These are phyloP conservation scores for Drosophila mayri DNA, from an alignment of 1,140 invertebrate genomes.

Conservation along the genomic window DNA sequence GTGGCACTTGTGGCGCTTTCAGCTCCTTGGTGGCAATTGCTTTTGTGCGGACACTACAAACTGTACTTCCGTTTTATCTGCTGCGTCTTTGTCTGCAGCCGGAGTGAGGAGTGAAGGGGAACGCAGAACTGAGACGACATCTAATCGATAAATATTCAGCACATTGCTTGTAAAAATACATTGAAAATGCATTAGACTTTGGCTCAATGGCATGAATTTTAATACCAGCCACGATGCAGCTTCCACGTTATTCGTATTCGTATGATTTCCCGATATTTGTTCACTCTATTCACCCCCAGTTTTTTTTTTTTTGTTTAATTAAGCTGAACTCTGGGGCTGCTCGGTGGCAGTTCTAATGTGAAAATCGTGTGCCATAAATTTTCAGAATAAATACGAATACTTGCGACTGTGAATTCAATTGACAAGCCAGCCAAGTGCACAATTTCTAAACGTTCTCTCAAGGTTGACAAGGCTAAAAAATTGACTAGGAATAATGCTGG, in stretches of 20 bases:
- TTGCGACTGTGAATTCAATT: slow-evolving; percentile 21
- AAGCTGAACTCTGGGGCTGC: slow-evolving; percentile 49
- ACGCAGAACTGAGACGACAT: slow-evolving; percentile 33
- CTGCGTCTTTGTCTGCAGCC: slow-evolving; percentile 68
- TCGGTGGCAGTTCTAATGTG: slow-evolving; percentile 54
- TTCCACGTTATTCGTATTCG: slow-evolving; percentile 18
- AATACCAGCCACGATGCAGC: slow-evolving; percentile 38
- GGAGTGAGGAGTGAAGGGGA: slow-evolving; percentile 10
- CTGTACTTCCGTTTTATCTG: slow-evolving; percentile 74
- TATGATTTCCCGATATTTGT: slow-evolving; percentile 31
- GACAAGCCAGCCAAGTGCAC: slow-evolving; percentile 74
- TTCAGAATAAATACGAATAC: slow-evolving; percentile 45
- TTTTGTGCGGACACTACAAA: slow-evolving; percentile 76
- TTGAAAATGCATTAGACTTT: slow-evolving; percentile 80
- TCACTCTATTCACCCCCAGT: not conserved
- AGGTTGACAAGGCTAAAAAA: slow-evolving; percentile 67
- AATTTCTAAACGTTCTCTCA: slow-evolving; percentile 68
- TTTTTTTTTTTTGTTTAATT: slow-evolving; percentile 57
- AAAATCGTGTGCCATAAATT: slow-evolving; percentile 81
- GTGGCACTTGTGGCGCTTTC: slow-evolving; percentile 53
- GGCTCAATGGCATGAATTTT: slow-evolving; percentile 68
- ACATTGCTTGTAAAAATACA: slow-evolving; percentile 75
- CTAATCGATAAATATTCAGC: slow-evolving; percentile 79
- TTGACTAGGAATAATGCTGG: slow-evolving; percentile 31
- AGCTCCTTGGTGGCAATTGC: slow-evolving; percentile 57